Evolutionary conservation across 2,888 invertebrate species (phyloP), one percentile per base, ranked within the genome.

Genomic region (Amphipyra tragopoginis): DNA sequence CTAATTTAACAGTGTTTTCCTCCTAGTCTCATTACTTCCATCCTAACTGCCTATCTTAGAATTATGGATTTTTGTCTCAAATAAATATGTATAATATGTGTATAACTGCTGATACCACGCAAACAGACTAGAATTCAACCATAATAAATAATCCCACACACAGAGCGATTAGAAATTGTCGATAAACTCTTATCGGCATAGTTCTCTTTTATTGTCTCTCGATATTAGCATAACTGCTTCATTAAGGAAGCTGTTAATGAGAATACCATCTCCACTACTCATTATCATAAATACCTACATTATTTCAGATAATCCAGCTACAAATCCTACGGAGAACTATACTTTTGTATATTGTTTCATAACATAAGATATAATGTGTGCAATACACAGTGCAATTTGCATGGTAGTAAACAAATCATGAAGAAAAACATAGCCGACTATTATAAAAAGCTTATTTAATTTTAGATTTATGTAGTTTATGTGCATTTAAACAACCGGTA

Each of bases 141-240:
- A 34, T 21, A n/a, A 40, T 53, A 53, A 56, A 73, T 47, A 69
- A 68, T 47, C n/a, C 70, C 70, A 68, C 65, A 61, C 75, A 58
- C 45, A 58, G 29, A 15, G 49, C 33, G 52, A 70, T 75, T 60
- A 60, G 53, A 61, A 68, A 49, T 43, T 10, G 39, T 33, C 7
- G 50, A 60, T 75, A 39, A 45, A 26, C n/a, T 10, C 36, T 65
- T 75, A 64, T 68, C 68, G 14, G 7, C 10, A 44, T 15, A 33
- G 21, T 56, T 48, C 59, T 45, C 51, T 50, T 58, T 57, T 52
- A 50, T 34, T 39, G 10, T 40, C 34, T 5, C 11, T 3, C 42
- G 21, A 26, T 55, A 62, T 57, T 61, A 62, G 55, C 33, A 66
- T 72, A 71, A 56, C 51, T 58, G 44, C 71, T 61, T 65, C 65